Conservation (phyloP, 2,797 vertebrate genomes). For the Chromis chromis region DNA sequence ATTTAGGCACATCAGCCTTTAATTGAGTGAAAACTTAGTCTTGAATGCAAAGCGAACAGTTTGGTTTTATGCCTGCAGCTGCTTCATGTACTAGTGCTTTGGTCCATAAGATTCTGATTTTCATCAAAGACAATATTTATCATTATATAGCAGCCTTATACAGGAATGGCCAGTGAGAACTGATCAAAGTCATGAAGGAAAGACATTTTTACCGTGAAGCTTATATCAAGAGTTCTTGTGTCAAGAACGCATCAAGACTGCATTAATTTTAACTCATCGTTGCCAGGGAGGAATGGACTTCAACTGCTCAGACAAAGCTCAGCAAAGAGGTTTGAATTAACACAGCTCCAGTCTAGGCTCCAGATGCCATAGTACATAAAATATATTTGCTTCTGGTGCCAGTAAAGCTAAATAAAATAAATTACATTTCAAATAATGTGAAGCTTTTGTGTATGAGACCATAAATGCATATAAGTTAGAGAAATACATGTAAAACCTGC, state of each 20-base stretch:
- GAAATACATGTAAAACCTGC: constrained; percentile 30
- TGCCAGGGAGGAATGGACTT: background rate
- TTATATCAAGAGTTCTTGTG: background rate
- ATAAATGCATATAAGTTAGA: background rate
- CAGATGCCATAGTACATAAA: background rate
- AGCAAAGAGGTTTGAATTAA: background rate
- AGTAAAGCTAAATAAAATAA: background rate
- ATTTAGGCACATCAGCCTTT: background rate
- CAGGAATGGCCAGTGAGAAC: background rate
- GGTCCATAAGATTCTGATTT: background rate
- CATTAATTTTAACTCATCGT: background rate
- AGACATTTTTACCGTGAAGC: constrained; percentile 8
- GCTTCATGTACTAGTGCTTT: constrained; percentile 3
- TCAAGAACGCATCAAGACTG: background rate
- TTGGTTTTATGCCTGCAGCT: background rate
- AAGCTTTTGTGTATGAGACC: background rate
- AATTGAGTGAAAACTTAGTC: background rate
- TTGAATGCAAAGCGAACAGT: background rate
- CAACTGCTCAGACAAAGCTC: background rate
- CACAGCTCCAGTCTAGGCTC: background rate
- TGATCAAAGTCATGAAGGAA: background rate
- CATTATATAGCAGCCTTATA: background rate
- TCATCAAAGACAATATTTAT: background rate
- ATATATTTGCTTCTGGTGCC: constrained; percentile 3
- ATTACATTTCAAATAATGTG: constrained; percentile 13